These are phyloP conservation scores for Metallyticus violacea DNA, from an alignment of 2,888 invertebrate species.

Conservation along the genomic window DNA sequence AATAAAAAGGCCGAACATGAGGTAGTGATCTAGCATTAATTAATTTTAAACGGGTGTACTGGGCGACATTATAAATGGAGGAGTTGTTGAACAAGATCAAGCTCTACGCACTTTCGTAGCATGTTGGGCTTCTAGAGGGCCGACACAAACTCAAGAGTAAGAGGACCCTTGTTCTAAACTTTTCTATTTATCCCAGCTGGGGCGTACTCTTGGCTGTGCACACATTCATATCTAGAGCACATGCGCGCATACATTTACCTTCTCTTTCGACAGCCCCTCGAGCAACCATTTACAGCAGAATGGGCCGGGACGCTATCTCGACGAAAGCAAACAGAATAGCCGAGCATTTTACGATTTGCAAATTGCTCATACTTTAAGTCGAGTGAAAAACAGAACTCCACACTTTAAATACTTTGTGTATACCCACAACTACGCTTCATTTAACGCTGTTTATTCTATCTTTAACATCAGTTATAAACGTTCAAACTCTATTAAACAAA, in stretches of 20 bases:
- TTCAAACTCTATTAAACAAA: no score
- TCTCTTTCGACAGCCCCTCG: background rate
- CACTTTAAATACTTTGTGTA: background rate
- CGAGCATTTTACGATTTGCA: background rate
- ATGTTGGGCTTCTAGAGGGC: background rate
- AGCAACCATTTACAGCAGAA: no score
- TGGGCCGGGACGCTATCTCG: background rate
- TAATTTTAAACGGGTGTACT: no score
- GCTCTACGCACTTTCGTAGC: no score
- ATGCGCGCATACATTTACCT: background rate
- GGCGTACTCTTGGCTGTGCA: no score
- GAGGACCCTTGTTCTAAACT: background rate
- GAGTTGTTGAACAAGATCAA: background rate
- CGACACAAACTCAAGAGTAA: background rate
- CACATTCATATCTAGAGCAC: background rate
- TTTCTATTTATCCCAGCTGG: background rate
- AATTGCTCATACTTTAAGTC: background rate
- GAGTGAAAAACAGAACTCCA: background rate
- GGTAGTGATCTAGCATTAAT: no score
- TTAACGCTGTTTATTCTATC: background rate
- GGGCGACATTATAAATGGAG: background rate
- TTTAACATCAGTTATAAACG: no score
- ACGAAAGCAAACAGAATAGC: background rate
- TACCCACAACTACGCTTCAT: background rate
- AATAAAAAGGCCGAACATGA: no score